Percentiles rank a stretch among this genome's conserved stretches.
phyloP scores from a whole-genome alignment of 1,140 invertebrate genomes.

The Zaprionus lachaisei region DNA sequence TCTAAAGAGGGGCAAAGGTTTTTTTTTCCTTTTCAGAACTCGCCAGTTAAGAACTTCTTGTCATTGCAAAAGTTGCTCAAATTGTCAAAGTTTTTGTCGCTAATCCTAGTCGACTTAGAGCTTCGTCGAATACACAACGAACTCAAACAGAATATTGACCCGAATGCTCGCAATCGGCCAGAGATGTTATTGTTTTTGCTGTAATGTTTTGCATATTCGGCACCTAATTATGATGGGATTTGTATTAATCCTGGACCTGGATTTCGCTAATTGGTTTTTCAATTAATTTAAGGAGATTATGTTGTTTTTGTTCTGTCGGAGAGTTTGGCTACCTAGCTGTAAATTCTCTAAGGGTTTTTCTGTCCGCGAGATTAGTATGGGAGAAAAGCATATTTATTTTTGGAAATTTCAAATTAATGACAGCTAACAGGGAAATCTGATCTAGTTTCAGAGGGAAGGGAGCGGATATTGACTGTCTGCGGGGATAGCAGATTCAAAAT shows the following conservation, averaged over 20 bases:
- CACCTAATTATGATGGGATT: conserved; percentile 79
- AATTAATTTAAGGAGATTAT: conserved; percentile 73
- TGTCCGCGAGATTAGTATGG: not conserved
- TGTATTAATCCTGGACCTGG: conserved; percentile 57
- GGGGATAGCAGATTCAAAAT: not conserved
- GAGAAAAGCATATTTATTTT: conserved; percentile 8
- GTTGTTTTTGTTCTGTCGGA: conserved; percentile 37
- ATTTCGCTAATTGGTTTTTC: conserved; percentile 71
- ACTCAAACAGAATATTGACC: conserved; percentile 30
- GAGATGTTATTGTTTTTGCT: conserved; percentile 54
- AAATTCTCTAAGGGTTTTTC: conserved; percentile 40
- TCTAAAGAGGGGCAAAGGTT: not conserved
- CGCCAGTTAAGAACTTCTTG: not conserved
- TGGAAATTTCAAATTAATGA: conserved; percentile 16
- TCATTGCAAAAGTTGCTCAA: conserved; percentile 38
- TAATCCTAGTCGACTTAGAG: conserved; percentile 55
- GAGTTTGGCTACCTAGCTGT: conserved; percentile 20
- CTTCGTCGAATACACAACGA: not conserved
- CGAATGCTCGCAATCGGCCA: conserved; percentile 21
- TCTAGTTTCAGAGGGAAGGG: not conserved
- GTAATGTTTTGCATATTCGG: conserved; percentile 50
- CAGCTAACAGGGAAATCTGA: not conserved
- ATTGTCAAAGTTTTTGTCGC: conserved; percentile 58
- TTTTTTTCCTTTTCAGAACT: not conserved
- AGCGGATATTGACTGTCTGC: not conserved